Percentiles rank a stretch among this genome's conserved stretches.
Evolutionary conservation across 2,888 invertebrate genomes (phyloP).

Genomic region (Micoletzkya japonica): DNA sequence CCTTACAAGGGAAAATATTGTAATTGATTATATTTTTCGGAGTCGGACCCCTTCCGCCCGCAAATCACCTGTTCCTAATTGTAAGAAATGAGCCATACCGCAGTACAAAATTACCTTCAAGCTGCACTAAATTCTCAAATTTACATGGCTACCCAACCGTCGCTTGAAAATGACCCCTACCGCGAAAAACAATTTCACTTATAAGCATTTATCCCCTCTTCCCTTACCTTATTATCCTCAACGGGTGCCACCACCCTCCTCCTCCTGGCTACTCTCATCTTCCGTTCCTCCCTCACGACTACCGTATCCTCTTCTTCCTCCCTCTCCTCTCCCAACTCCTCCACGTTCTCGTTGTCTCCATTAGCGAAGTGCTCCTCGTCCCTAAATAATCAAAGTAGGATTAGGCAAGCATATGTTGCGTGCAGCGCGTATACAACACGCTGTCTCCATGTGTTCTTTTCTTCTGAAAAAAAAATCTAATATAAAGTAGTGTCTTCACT

Average conservation of each 20-base stretch:
- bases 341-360: conserved; percentile 22
- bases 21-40: too few relatives aligned
- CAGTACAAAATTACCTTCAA: too few relatives aligned
- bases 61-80: too few relatives aligned
- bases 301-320: too few relatives aligned
- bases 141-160: too few relatives aligned
- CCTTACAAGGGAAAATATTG: too few relatives aligned
- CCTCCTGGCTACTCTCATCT: not conserved
- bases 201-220: not conserved
- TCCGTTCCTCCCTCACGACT: not conserved
- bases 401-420: not conserved
- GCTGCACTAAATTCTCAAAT: too few relatives aligned
- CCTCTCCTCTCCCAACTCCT: conserved; percentile 16
- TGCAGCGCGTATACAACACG: not conserved
- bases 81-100: too few relatives aligned
- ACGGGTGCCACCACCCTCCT: conserved; percentile 1
- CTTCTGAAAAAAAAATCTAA: not conserved
- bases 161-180: not conserved
- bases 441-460: not conserved
- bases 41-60: too few relatives aligned
- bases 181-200: not conserved
- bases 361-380: conserved; percentile 24
- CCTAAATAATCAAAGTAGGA: not conserved
- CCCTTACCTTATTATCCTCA: conserved; percentile 13
- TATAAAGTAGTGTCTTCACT: not conserved